Percentiles rank a stretch among this genome's conserved stretches.
phyloP scores from a whole-genome alignment of 2,113 vertebrate species.

The Bucco capensis region DNA sequence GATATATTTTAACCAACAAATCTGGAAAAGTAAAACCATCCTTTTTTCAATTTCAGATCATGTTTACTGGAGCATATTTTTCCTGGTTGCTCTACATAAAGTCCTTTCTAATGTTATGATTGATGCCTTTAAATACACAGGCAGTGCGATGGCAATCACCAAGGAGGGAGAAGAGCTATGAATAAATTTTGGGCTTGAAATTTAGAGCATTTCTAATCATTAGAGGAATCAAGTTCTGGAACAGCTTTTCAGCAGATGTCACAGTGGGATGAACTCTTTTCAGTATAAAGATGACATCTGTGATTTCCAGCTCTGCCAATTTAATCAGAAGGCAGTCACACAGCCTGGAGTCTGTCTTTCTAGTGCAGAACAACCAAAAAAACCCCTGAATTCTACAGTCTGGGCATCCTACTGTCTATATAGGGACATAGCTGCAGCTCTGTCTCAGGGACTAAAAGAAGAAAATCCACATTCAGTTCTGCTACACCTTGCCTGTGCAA shows the following conservation, averaged over 20 bases:
- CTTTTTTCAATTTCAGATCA: neutral
- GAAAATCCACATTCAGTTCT: neutral
- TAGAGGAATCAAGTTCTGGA: conserved; percentile 8
- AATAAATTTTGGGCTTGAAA: conserved; percentile 39
- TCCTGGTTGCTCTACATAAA: neutral
- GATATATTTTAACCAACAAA: neutral
- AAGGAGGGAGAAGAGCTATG: conserved; percentile 13
- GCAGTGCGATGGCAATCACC: neutral
- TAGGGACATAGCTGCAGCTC: neutral
- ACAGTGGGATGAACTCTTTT: neutral
- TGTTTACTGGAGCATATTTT: conserved; percentile 21
- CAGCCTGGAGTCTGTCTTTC: neutral
- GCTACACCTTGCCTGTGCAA: neutral
- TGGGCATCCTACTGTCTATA: neutral
- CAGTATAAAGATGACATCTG: neutral
- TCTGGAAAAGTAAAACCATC: neutral
- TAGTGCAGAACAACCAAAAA: neutral
- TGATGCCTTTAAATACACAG: neutral
- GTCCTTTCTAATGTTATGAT: conserved; percentile 21
- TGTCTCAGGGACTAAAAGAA: neutral
- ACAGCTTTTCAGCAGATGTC: conserved; percentile 18
- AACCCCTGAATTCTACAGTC: neutral
- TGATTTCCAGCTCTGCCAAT: conserved; percentile 1
- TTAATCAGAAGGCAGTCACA: neutral
- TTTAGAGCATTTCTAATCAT: conserved; percentile 8